Conservation (phyloP, 2,797 vertebrate species). For the Lagothrix lagotricha region DNA sequence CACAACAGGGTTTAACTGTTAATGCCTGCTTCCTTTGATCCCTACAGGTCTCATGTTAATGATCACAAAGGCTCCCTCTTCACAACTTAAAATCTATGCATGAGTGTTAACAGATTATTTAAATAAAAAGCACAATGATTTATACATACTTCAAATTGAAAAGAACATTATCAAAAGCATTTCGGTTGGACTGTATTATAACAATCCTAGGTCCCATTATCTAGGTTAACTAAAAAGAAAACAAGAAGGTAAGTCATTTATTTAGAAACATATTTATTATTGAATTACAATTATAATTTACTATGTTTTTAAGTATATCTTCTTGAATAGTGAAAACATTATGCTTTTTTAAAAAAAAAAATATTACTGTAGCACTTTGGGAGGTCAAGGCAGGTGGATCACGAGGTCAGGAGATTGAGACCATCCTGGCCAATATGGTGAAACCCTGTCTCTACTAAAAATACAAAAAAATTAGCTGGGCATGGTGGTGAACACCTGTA, state of each 20-base stretch:
- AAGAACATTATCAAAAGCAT: not conserved
- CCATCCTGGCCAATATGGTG: no score
- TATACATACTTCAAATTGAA: not conserved
- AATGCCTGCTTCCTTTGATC: not conserved
- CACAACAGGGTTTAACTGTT: not conserved
- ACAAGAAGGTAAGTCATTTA: not conserved
- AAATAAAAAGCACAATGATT: constrained; percentile 26
- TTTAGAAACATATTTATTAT: constrained; percentile 36
- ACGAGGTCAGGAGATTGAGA: no score
- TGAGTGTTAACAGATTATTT: not conserved
- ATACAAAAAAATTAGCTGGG: no score
- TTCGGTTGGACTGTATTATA: not conserved
- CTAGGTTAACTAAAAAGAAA: constrained; percentile 32
- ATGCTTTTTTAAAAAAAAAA: not conserved
- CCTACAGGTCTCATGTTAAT: not conserved
- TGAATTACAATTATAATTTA: constrained; percentile 13
- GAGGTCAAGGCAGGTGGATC: no score
- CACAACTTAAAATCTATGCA: not conserved
- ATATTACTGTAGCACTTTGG: no score
- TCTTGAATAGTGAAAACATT: not conserved
- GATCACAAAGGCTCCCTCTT: not conserved
- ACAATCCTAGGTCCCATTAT: not conserved
- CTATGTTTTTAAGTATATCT: constrained; percentile 1
- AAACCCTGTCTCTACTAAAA: no score
- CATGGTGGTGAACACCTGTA: no score